phyloP scores from a whole-genome alignment of 2,888 invertebrate species.

The Adelognathus sp. region DNA sequence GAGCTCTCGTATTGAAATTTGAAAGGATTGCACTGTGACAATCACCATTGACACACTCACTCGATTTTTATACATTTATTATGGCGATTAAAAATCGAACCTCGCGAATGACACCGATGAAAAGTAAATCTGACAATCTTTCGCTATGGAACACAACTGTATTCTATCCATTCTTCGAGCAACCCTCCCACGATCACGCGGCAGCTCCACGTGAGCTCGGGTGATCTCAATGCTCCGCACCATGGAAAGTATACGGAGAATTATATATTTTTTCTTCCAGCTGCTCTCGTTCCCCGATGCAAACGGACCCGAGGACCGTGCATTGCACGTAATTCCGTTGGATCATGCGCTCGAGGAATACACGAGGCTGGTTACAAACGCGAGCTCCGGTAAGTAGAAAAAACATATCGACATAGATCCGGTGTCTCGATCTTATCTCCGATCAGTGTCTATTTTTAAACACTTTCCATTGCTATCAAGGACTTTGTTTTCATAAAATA shows the following conservation, averaged over 20 bases:
- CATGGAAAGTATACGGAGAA: conserved; percentile 65
- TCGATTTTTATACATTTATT: no score
- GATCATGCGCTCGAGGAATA: conserved; percentile 1
- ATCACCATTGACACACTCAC: no score
- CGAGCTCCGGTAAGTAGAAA: conserved; percentile 3
- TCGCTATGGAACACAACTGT: not conserved
- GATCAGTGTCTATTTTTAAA: not conserved
- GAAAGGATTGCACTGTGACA: no score
- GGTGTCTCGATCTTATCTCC: not conserved
- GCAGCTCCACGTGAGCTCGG: conserved; percentile 72
- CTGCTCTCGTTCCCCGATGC: conserved; percentile 26
- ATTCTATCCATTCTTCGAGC: conserved; percentile 35
- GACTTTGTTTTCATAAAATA: not conserved
- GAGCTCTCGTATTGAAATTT: no score
- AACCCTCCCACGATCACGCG: conserved; percentile 78
- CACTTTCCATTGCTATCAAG: not conserved
- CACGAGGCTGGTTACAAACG: not conserved
- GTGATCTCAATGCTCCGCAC: conserved; percentile 62
- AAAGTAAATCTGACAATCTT: no score
- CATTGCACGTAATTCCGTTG: conserved; percentile 31
- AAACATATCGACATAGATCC: not conserved
- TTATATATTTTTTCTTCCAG: conserved; percentile 15
- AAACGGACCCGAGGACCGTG: conserved; percentile 6
- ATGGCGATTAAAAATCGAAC: not conserved
- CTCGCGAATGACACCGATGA: no score